These are phyloP conservation scores for Sander vitreus DNA, from an alignment of 2,113 vertebrate genomes.

Conservation along the genomic window DNA sequence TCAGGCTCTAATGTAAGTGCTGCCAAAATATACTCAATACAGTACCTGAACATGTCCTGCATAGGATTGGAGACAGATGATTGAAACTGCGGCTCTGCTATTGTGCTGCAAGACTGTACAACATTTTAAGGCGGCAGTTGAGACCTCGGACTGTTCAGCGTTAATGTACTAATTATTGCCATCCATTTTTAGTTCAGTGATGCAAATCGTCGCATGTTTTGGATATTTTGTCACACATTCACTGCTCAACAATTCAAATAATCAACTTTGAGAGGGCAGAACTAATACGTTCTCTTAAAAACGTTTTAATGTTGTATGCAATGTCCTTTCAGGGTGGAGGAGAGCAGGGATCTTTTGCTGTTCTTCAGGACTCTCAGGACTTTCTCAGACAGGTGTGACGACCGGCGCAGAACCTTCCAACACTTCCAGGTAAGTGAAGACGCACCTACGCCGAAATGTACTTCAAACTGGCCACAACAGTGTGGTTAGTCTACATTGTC, in stretches of 20 bases:
- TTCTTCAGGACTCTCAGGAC: conserved; percentile 89
- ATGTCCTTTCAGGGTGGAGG: conserved; percentile 85
- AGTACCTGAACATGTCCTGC: neutral
- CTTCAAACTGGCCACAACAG: neutral
- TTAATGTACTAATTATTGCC: no score
- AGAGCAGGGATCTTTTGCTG: conserved; percentile 81
- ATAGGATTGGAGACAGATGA: neutral
- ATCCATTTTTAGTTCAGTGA: neutral
- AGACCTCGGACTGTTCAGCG: neutral
- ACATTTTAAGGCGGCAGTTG: neutral
- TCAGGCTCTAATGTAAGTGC: neutral
- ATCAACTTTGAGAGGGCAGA: neutral
- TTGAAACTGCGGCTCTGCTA: neutral
- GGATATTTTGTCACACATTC: neutral
- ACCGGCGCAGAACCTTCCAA: conserved; percentile 85
- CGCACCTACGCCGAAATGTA: neutral
- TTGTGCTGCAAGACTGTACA: neutral
- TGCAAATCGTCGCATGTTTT: neutral
- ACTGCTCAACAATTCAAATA: neutral
- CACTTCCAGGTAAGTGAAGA: conserved; percentile 91
- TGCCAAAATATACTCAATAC: neutral
- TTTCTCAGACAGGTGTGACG: conserved; percentile 87
- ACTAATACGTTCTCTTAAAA: neutral
- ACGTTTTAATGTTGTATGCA: neutral
- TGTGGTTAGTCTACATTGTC: no score